These are phyloP conservation scores for Andrena cerasifolii DNA, from an alignment of 1,140 invertebrate genomes.

Conservation along the genomic window DNA sequence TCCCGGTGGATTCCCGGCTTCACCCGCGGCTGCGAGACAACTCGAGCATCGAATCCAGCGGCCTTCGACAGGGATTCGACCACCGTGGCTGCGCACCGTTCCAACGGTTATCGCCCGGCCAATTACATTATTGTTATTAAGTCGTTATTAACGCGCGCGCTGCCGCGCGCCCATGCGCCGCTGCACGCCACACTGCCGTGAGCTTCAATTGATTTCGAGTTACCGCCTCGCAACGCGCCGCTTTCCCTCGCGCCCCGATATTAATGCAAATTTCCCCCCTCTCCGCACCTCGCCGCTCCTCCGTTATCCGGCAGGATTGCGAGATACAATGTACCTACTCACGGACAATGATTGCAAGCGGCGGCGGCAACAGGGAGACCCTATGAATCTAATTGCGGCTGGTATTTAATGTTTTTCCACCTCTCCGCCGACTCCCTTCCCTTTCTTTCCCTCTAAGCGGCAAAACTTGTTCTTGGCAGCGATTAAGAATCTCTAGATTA, in stretches of 20 bases:
- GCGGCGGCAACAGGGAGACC: conserved; percentile 22
- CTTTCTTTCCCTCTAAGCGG: background rate
- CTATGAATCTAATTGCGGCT: conserved; percentile 62
- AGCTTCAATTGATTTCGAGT: conserved; percentile 35
- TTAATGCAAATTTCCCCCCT: conserved; percentile 18
- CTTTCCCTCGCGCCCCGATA: background rate
- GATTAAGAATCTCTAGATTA: conserved; percentile 64
- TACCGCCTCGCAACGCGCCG: conserved; percentile 17
- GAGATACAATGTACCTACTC: conserved; percentile 24
- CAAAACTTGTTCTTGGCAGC: conserved; percentile 43
- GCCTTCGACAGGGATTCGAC: conserved; percentile 4
- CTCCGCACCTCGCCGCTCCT: background rate
- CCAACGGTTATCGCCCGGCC: conserved; percentile 6
- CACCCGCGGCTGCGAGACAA: background rate
- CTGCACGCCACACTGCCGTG: conserved; percentile 4
- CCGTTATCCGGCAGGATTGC: conserved; percentile 1
- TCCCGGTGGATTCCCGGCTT: too few relatives aligned
- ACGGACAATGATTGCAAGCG: conserved; percentile 42
- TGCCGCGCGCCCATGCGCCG: too few relatives aligned
- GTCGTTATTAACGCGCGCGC: conserved; percentile 29
- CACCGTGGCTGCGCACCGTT: background rate
- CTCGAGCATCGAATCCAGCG: background rate
- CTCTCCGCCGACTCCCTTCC: background rate
- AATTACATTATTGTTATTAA: conserved; percentile 16
- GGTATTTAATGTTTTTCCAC: conserved; percentile 62